Evolutionary conservation across 2,888 invertebrate species (phyloP).

Genomic region (Drosophila emarginata): DNA sequence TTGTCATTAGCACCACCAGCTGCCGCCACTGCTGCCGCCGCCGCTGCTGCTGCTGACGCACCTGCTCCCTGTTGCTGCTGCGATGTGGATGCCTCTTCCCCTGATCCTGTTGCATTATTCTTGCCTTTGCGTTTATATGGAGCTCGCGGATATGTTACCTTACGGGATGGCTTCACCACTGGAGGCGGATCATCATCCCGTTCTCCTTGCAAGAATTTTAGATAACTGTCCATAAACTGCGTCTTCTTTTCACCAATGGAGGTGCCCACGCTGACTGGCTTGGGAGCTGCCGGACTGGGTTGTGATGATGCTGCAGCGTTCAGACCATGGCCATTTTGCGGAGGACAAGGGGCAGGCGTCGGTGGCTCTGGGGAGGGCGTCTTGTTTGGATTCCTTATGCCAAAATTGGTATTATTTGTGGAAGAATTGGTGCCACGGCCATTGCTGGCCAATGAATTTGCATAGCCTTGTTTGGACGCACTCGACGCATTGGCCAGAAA

Average conservation of each 20-base stretch:
- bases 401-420: conserved; percentile 77
- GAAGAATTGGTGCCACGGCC: conserved; percentile 71
- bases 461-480: conserved; percentile 78
- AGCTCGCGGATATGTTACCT: conserved; percentile 78
- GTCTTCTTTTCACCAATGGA: conserved; percentile 82
- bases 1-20: conserved; percentile 8
- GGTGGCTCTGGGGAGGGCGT: conserved; percentile 85
- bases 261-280: conserved; percentile 77
- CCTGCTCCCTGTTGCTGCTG: conserved; percentile 35
- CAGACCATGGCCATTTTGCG: conserved; percentile 34
- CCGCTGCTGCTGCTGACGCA: conserved; percentile 37
- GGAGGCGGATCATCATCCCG: conserved; percentile 92
- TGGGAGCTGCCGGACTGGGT: conserved; percentile 68
- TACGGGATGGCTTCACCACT: conserved; percentile 81
- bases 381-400: conserved; percentile 79
- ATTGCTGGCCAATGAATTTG: conserved; percentile 67
- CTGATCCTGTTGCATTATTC: conserved; percentile 41
- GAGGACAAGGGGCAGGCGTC: conserved; percentile 27
- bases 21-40: conserved; percentile 35
- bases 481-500: conserved; percentile 85
- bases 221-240: conserved; percentile 93
- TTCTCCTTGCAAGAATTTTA: conserved; percentile 90
- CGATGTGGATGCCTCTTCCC: conserved; percentile 64
- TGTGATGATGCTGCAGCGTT: conserved; percentile 23
- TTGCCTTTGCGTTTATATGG: conserved; percentile 67